Evolutionary conservation across 2,888 invertebrate species (phyloP), one percentile per base, ranked within the genome.

Genomic region (Melanargia galathea): DNA sequence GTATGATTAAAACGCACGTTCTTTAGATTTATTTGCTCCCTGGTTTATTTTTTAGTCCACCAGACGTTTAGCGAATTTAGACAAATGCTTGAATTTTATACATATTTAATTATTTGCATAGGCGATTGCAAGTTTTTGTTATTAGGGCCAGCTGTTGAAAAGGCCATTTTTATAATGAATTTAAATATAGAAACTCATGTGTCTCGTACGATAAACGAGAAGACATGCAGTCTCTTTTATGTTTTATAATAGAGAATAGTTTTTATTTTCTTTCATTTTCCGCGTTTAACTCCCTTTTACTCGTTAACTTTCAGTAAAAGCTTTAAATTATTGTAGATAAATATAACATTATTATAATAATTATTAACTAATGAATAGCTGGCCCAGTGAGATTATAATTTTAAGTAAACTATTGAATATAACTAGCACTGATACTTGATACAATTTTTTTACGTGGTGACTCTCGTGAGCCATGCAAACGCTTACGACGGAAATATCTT

Each of bases 321-420:
- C 79, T 79, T 78, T 79, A 82, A 82, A 79, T 79, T 77, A 79
- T 76, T 74, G 70, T 75, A 70, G 65, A 65, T 65, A 63, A 51
- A 63, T 62, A 61, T 75, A 74, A 75, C 60, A 73, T 40, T 6
- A 11, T 35, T 35, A n/a, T n/a, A 13, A 38, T 16, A 18, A 40
- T 7, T 18, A 75, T 73, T 72, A 73, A 68, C 74, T 72, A 73
- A 75, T 69, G 75, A 77, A 78, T 79, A 78, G 82, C 81, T 81
- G 81, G 76, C 81, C 82, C 82, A 82, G 80, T 84, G 82, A 84
- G 84, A 84, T 83, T 82, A 77, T 81, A 75, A 71, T 72, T 68
- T 69, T 72, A 67, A 67, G 67, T 65, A 55, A 43, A 62, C 22
- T 59, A 45, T 58, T 48, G 30, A 48, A 48, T 56, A 56, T 61